Base-by-base conservation (phyloP, 2,888 invertebrate species). In the Parnassius mnemosyne region DNA sequence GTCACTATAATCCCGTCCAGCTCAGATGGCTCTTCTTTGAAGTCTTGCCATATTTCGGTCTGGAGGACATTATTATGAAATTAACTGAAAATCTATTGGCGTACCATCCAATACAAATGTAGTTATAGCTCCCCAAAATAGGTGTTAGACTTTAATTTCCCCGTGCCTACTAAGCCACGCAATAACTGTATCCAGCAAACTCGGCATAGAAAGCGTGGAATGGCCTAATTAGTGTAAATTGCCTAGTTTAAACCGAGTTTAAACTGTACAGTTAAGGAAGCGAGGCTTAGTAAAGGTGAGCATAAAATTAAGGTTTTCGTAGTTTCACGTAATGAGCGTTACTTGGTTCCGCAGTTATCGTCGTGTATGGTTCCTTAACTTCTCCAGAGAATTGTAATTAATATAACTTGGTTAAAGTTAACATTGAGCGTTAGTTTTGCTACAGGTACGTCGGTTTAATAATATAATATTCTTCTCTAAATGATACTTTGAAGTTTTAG, bases 231-330 rank as follows among this genome's bases (percentile, higher is more conserved):
- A 65, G 57, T 25, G 54, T 57, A 53, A 61, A 61, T 57, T 57
- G 61, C 51, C 46, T 56, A 61, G 67, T 71, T 72, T 65, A 68
- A 69, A 69, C 67, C 61, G 65, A 63, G 66, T 68, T 68, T 66
- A 56, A 68, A 70, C 64, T 47, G 65, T 69, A 68, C 60, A 63
- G 67, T 66, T 61, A 65, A 65, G 65, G 61, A 66, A 64, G 65
- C 52, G 53, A 25, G 58, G 47, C 50, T 59, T 53, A 52, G 55
- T 50, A 56, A 54, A 61, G 53, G 60, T 64, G 50, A 55, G 61
- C 41, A 61, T 61, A 52, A 61, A 61, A 61, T 61, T 51, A 61
- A 56, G 61, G 55, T 46, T 61, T 34, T 20, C 55, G 44, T 56
- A 46, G 61, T 56, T 56, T 56, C 49, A 9, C 55, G 56, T 20